Percentiles rank a stretch among this genome's conserved stretches.
These are phyloP conservation scores for Anticlea derivata DNA, from an alignment of 2,888 invertebrate genomes.

Conservation along the genomic window DNA sequence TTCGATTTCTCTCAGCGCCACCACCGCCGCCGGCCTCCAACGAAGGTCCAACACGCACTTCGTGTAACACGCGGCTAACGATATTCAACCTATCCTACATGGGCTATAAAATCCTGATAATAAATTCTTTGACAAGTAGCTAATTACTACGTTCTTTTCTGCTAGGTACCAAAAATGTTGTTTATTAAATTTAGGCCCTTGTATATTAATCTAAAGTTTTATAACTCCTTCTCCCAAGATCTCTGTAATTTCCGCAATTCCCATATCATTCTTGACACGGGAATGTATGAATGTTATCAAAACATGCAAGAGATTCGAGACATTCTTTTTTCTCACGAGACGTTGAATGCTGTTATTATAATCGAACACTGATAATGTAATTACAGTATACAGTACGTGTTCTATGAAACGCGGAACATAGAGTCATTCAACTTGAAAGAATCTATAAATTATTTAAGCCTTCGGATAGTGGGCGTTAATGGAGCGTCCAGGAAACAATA, in stretches of 20 bases:
- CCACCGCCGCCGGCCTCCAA: conserved; percentile 66
- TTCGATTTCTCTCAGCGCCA: conserved; percentile 78
- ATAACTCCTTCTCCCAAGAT: conserved; percentile 8
- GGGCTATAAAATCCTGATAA: conserved; percentile 4
- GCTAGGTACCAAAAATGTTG: too few species aligned
- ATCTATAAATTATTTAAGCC: conserved; percentile 33
- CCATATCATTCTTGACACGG: conserved; percentile 7
- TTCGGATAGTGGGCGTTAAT: conserved; percentile 36
- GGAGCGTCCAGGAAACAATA: conserved; percentile 38
- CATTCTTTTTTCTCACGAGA: conserved; percentile 16
- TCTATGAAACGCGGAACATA: conserved; percentile 25
- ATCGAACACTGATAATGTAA: conserved; percentile 19
- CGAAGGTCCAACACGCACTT: conserved; percentile 43
- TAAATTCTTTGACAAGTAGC: conserved; percentile 1
- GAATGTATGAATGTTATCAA: conserved; percentile 25
- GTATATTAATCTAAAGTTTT: too few species aligned
- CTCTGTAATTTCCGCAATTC: conserved; percentile 9
- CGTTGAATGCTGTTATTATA: conserved; percentile 10
- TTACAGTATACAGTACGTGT: conserved; percentile 19
- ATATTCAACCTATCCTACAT: conserved; percentile 19
- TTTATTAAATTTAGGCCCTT: too few species aligned
- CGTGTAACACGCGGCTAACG: conserved; percentile 53
- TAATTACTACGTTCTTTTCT: background rate
- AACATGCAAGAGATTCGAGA: conserved; percentile 14
- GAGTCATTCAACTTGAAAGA: conserved; percentile 31